phyloP scores from a whole-genome alignment of 2,113 vertebrate species.

The Ctenomys sociabilis region DNA sequence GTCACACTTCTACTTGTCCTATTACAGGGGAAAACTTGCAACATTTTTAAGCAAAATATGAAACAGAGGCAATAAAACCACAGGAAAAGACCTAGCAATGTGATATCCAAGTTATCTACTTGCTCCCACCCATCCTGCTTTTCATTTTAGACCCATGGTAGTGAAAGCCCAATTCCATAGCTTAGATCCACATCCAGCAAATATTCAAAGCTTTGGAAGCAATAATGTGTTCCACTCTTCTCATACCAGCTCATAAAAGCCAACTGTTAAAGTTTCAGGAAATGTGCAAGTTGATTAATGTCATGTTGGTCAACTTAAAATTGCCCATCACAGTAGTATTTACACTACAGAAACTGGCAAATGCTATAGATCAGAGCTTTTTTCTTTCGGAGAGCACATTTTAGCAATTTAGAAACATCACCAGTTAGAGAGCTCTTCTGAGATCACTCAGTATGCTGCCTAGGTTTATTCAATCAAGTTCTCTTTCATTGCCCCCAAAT shows the following conservation, averaged over 20 bases:
- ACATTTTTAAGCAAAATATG: constrained; percentile 6
- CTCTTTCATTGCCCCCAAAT: not conserved
- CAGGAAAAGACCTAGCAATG: not conserved
- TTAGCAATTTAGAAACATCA: not conserved
- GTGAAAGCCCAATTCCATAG: not conserved
- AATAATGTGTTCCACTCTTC: not conserved
- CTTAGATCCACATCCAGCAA: not conserved
- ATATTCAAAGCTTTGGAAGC: not conserved
- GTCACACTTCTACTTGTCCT: constrained; percentile 52
- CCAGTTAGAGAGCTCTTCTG: not conserved
- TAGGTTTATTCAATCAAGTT: not conserved
- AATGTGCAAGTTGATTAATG: not conserved
- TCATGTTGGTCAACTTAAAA: constrained; percentile 9
- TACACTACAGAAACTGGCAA: not conserved
- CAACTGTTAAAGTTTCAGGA: constrained; percentile 18
- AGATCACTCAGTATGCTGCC: not conserved
- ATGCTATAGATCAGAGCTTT: not conserved
- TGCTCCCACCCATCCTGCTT: not conserved
- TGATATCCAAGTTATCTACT: not conserved
- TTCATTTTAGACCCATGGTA: not conserved
- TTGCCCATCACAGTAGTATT: not conserved
- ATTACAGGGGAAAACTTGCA: not conserved
- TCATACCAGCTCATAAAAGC: not conserved
- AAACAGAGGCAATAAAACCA: not conserved
- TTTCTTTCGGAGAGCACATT: not conserved